Evolutionary conservation across 2,113 vertebrate genomes (phyloP), one percentile per base, ranked within the genome.

Genomic region (Nothoprocta pentlandii): DNA sequence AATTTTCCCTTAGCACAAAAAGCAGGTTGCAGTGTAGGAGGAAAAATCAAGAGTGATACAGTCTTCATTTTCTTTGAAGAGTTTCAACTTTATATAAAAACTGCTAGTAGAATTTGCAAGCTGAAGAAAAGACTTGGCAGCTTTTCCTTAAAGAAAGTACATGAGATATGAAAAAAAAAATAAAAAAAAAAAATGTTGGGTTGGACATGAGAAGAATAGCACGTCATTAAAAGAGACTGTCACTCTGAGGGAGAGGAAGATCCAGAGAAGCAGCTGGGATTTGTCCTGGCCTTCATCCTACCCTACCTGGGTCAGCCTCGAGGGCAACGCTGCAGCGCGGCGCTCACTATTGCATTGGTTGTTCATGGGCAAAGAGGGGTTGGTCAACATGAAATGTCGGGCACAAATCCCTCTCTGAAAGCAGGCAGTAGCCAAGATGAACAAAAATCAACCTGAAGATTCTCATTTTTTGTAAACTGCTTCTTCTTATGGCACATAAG

Each of bases 181-280:
- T n/a, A n/a, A n/a, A 44, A 44, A 89, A 34, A 8, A 49, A 54
- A 78, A 88, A 66, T 0, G 3, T 53, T 17, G 16, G 46, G 62
- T 34, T 85, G 70, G 74, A 76, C 89, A 73, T 22, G n/a, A 89
- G 74, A 88, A 76, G 81, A 85, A 92, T 46, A 74, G 80, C 58
- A 12, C n/a, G 41, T 41, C 22, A 41, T 94, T 82, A 77, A 79
- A 91, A 86, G 2, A 41, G 85, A 69, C 76, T 81, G 62, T 63
- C 58, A 92, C 84, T 81, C 51, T 42, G 86, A 42, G 67, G 58
- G 32, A 36, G 34, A 16, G 34, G 44, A 75, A 94, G 89, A 89
- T 84, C 66, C 46, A 51, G 66, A 90, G 59, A 41, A 85, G 77
- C 62, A 16, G 39, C 36, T 51, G 15, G 39, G 87, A 90, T 79